Conservation (phyloP, 2,888 invertebrate genomes). For the Nephrotoma guestfalica region DNA sequence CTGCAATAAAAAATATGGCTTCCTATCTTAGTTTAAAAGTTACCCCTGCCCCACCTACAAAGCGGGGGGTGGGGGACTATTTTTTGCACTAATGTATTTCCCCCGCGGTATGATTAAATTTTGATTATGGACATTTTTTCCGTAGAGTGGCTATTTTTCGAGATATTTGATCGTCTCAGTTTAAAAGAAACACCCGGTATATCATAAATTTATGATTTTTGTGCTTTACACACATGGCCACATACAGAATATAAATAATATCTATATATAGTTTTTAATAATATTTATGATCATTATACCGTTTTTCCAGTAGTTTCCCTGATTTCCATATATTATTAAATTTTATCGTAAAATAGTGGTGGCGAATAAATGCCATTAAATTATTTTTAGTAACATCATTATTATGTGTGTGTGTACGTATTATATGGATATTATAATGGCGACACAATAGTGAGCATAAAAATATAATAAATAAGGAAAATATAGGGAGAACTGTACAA, state of each 20-base stretch:
- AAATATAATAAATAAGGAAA: not conserved
- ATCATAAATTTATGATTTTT: not conserved
- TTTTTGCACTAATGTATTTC: too few relatives aligned
- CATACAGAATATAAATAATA: not conserved
- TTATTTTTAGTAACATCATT: not conserved
- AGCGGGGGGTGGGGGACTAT: too few relatives aligned
- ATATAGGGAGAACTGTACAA: not conserved
- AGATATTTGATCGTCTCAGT: too few relatives aligned
- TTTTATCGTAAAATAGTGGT: not conserved
- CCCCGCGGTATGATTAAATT: too few relatives aligned
- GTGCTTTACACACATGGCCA: not conserved
- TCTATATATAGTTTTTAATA: not conserved
- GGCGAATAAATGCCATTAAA: not conserved
- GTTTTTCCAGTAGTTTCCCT: not conserved
- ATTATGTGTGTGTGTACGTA: not conserved
- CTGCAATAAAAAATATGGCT: too few relatives aligned
- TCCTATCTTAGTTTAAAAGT: too few relatives aligned
- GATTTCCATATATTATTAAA: not conserved
- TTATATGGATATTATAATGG: not conserved
- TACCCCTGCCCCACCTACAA: too few relatives aligned
- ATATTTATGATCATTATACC: not conserved
- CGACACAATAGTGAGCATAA: not conserved
- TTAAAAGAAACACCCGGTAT: too few relatives aligned
- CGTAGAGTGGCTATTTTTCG: too few relatives aligned
- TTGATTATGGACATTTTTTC: too few relatives aligned